A percentile compares a stretch with the other conserved stretches of the same genome.
Conservation (phyloP, 2,113 vertebrate species). For the Hippocampus guttulatus region DNA sequence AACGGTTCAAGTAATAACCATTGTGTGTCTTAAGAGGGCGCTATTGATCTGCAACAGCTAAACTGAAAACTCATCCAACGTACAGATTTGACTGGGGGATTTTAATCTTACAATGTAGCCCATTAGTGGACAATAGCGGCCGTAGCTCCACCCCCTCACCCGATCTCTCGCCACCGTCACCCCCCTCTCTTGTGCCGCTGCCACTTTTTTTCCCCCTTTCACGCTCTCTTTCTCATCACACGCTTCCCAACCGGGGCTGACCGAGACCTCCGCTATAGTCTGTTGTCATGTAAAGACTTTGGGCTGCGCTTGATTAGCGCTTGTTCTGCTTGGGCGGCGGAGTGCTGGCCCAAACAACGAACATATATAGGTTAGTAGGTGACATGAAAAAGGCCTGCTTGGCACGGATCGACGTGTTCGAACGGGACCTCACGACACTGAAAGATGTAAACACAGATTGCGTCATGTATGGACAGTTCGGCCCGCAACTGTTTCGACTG, state of each 20-base stretch:
- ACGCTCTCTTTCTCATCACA: constrained; percentile 41
- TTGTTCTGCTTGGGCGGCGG: constrained; percentile 51
- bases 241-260: constrained; percentile 29
- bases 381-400: constrained; percentile 10
- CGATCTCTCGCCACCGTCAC: constrained; percentile 44
- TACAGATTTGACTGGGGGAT: constrained; percentile 36
- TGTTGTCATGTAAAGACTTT: constrained; percentile 35
- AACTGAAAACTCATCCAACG: not conserved
- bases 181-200: constrained; percentile 9
- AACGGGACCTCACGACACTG: constrained; percentile 11
- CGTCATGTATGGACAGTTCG: not conserved
- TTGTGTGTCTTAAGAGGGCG: constrained; percentile 39
- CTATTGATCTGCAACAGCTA: constrained; percentile 38
- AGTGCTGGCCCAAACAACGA: constrained; percentile 31
- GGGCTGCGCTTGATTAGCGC: constrained; percentile 21
- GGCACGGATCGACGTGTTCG: constrained; percentile 13
- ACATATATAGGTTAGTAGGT: constrained; percentile 27
- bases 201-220: constrained; percentile 18
- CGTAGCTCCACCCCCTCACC: constrained; percentile 60
- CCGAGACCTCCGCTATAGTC: constrained; percentile 13
- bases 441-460: constrained; percentile 9
- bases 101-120: constrained; percentile 45
- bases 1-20: not conserved
- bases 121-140: constrained; percentile 25
- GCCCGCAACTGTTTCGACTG: no score